These are phyloP conservation scores for Xenopus laevis DNA, from an alignment of 2,113 vertebrate species.

Conservation along the genomic window DNA sequence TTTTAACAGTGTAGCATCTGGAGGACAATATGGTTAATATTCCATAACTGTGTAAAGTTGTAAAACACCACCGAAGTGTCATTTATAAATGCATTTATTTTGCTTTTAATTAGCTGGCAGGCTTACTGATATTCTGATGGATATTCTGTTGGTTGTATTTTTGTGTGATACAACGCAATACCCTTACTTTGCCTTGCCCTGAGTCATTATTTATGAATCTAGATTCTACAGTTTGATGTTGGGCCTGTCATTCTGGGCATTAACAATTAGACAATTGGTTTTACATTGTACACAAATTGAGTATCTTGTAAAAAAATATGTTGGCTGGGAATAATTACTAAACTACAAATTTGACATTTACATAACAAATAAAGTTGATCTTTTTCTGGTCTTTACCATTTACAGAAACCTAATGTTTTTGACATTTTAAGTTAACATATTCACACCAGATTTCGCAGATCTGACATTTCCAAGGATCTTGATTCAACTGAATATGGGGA, in stretches of 20 bases:
- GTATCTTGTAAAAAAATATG: not conserved
- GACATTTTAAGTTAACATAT: not conserved
- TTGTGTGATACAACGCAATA: not conserved
- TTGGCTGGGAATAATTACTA: not conserved
- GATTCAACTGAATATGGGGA: no score
- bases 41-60: no score
- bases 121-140: no score
- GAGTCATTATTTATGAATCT: conserved; percentile 11
- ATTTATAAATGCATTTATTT: no score
- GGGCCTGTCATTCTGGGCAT: conserved; percentile 16
- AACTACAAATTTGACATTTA: not conserved
- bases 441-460: not conserved
- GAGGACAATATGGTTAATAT: no score
- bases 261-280: conserved; percentile 50
- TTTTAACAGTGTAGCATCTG: no score
- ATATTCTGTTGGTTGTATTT: no score
- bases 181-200: not conserved
- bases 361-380: not conserved
- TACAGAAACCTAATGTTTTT: not conserved
- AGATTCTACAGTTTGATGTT: conserved; percentile 5
- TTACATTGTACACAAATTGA: conserved; percentile 35
- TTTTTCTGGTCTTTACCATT: not conserved
- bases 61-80: no score
- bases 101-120: no score
- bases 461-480: conserved; percentile 15